A percentile compares a stretch with the other conserved stretches of the same genome.
Conservation (phyloP, 2,797 vertebrate genomes). For the Prunella strophiata region DNA sequence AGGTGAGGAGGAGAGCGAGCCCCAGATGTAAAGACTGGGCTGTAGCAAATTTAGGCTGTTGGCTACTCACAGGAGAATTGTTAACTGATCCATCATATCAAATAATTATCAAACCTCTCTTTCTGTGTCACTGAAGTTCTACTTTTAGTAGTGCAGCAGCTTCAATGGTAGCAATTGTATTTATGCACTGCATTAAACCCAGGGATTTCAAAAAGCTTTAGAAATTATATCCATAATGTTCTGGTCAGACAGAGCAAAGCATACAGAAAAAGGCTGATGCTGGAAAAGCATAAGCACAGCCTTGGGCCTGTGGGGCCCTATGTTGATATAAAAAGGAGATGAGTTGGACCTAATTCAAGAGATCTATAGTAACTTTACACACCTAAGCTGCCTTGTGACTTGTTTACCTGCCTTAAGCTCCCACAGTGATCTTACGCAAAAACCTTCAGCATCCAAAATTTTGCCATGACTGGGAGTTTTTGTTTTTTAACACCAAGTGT, state of each 20-base stretch:
- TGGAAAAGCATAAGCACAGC: slow-evolving; percentile 24
- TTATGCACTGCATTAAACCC: not conserved
- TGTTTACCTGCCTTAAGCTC: slow-evolving; percentile 54
- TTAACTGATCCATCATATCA: not conserved
- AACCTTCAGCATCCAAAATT: not conserved
- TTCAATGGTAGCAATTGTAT: not conserved
- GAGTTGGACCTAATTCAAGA: slow-evolving; percentile 51
- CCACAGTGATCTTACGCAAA: not conserved
- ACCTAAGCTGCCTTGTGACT: slow-evolving; percentile 29
- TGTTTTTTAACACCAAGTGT: not conserved
- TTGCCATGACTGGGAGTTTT: not conserved
- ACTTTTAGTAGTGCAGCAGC: not conserved
- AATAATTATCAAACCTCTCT: slow-evolving; percentile 1
- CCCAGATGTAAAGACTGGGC: not conserved
- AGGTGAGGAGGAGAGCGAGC: slow-evolving; percentile 6
- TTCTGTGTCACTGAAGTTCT: not conserved
- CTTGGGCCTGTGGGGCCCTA: slow-evolving; percentile 16
- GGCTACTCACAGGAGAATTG: not conserved
- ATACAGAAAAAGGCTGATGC: not conserved
- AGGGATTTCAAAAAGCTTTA: not conserved
- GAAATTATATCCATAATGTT: not conserved
- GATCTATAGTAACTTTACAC: slow-evolving; percentile 32
- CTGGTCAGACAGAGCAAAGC: not conserved
- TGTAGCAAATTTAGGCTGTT: slow-evolving; percentile 12
- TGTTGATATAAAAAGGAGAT: slow-evolving; percentile 46